Base-by-base conservation (phyloP, 2,888 invertebrate species). In the Matsumyia berberina region DNA sequence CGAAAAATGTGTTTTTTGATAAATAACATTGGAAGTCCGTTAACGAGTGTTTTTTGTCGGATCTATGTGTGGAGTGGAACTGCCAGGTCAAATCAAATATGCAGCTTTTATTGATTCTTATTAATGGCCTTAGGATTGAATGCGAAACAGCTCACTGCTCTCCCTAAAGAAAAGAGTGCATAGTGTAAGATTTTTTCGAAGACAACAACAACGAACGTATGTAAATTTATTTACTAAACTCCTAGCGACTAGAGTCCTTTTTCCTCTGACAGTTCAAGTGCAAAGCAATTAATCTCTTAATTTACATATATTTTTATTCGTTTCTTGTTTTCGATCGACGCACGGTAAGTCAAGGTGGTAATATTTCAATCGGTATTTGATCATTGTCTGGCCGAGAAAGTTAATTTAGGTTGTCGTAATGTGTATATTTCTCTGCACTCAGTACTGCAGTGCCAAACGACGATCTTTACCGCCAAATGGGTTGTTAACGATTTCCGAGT, bases 21-120 rank as follows among this genome's bases (percentile, higher is more conserved):
- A n/a, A n/a, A n/a, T 51, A 57, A 37, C 57, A 57, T 57, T 37
- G 35, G 11, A n/a, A 37, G 35, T 6, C 7, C n/a, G 57, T 15
- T 19, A n/a, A 37, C 19, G 11, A 37, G 4, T 37, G 17, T 37
- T 12, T 35, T 37, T 57, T 35, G 8, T 19, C n/a, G n/a, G 3
- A 37, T 37, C 12, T 24, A 24, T 24, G 24, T 24, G 4, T 24
- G 24, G 24, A 24, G 4, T 24, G 24, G 24, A 24, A 24, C 1
- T 24, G 4, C 2, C 24, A 24, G 24, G 24, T 24, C 24, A 24
- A 24, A 24, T 24, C 24, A 24, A 24, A n/a, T n/a, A n/a, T n/a
- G 24, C 4, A 24, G 24, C 4, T 24, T 24, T 24, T 4, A 24
- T 24, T 24, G 24, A 24, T 24, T 24, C 4, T 24, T 24, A 24